A percentile compares a stretch with the other conserved stretches of the same genome.
Evolutionary conservation across 2,797 vertebrate genomes (phyloP).

Genomic region (Peromyscus melanophrys): DNA sequence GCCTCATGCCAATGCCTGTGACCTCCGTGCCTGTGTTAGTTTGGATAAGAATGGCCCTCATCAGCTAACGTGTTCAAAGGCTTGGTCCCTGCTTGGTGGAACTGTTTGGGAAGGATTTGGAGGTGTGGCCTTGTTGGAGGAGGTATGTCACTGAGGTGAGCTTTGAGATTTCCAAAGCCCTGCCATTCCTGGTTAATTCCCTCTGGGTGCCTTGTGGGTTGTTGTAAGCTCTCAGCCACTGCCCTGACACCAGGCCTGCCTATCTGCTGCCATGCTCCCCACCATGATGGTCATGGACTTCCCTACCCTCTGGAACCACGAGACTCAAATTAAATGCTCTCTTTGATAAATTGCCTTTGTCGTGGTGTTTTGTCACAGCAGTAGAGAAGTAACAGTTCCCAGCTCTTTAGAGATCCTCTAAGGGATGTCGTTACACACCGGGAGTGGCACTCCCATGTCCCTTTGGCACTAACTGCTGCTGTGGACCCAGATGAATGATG

Average conservation of each 20-base stretch:
- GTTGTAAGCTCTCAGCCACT: background rate
- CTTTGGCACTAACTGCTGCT: background rate
- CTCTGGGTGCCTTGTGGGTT: background rate
- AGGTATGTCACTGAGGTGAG: background rate
- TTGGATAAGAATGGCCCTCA: background rate
- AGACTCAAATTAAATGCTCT: background rate
- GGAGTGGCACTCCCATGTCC: fast-evolving
- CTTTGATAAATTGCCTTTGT: background rate
- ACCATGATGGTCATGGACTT: background rate
- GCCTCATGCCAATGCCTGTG: background rate
- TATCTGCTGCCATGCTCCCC: background rate
- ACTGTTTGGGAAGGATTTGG: background rate
- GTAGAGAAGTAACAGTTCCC: background rate
- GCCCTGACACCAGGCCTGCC: background rate
- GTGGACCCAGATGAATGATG: background rate
- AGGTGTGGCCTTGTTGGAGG: background rate
- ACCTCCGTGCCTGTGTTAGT: background rate
- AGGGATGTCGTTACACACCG: background rate
- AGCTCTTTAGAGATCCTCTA: background rate
- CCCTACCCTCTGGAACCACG: too few relatives aligned
- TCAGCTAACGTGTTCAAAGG: background rate
- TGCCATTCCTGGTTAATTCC: background rate
- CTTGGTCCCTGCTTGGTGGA: background rate
- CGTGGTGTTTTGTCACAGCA: background rate
- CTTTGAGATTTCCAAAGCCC: background rate